Conservation (phyloP, 2,888 invertebrate genomes). For the Mesorhabditis spiculigera region DNA sequence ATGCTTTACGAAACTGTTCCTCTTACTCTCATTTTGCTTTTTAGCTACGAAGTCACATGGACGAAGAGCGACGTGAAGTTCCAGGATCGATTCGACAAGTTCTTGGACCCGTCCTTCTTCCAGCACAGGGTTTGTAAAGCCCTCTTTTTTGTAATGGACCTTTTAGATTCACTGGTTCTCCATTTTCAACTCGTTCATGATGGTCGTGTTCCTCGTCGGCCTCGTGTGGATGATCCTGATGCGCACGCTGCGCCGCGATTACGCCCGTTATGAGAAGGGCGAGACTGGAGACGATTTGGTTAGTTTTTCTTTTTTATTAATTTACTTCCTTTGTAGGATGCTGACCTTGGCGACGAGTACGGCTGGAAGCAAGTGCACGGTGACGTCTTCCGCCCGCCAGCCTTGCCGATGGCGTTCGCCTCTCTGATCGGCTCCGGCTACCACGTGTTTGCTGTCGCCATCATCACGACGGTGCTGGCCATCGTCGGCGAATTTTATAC, state of each 20-base stretch:
- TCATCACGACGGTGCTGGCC: constrained; percentile 90
- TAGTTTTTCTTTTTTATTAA: constrained; percentile 41
- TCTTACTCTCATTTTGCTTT: background rate
- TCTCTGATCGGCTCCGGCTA: constrained; percentile 86
- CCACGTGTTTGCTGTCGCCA: constrained; percentile 83
- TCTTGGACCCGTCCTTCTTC: constrained; percentile 97
- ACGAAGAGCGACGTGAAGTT: constrained; percentile 69
- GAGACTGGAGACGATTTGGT: constrained; percentile 96
- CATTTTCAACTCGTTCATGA: constrained; percentile 92
- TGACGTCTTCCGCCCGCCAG: constrained; percentile 93
- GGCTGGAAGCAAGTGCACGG: constrained; percentile 99
- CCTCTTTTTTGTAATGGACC: background rate
- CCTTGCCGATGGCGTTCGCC: constrained; percentile 85
- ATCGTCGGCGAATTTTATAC: constrained; percentile 97
- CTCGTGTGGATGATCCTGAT: constrained; percentile 81
- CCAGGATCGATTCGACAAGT: constrained; percentile 95
- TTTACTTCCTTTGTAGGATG: constrained; percentile 68
- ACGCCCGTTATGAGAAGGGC: constrained; percentile 97
- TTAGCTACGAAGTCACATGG: constrained; percentile 4
- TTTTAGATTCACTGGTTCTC: constrained; percentile 97
- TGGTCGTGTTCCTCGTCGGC: constrained; percentile 93
- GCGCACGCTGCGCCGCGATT: constrained; percentile 95
- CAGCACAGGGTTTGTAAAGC: constrained; percentile 77
- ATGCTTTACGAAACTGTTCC: constrained; percentile 67
- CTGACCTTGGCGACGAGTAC: constrained; percentile 96